phyloP scores from a whole-genome alignment of 2,113 vertebrate species.

The Ptychochromis oligacanthus region DNA sequence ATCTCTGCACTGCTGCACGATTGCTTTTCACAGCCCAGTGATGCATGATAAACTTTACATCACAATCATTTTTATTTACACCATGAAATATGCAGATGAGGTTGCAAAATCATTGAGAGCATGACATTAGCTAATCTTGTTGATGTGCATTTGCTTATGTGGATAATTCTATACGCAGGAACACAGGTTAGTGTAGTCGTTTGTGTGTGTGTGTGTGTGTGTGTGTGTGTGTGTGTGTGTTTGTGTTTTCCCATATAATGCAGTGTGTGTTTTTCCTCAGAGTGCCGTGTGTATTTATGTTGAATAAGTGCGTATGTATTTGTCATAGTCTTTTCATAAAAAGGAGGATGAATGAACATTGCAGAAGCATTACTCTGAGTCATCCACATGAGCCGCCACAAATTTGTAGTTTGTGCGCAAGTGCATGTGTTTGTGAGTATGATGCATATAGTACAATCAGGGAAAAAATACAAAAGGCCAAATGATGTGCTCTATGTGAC shows the following conservation, averaged over 20 bases:
- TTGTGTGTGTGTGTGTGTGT: too few species aligned
- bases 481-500: neutral
- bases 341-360: conserved; percentile 11
- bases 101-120: neutral
- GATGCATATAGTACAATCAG: neutral
- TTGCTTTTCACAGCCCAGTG: neutral
- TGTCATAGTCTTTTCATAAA: neutral
- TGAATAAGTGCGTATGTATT: neutral
- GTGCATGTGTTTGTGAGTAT: neutral
- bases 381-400: neutral
- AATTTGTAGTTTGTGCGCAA: neutral
- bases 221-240: too few species aligned
- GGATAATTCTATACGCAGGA: neutral
- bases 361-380: neutral
- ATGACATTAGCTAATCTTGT: neutral
- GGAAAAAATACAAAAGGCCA: neutral
- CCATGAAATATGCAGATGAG: conserved; percentile 21
- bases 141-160: neutral
- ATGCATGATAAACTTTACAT: conserved; percentile 25
- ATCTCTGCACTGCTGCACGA: neutral
- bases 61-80: neutral
- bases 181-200: neutral
- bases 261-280: neutral
- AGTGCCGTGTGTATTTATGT: neutral
- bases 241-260: neutral